Base-by-base conservation (phyloP, 64 coral and sea anemone species). In the Actinia tenebrosa region DNA sequence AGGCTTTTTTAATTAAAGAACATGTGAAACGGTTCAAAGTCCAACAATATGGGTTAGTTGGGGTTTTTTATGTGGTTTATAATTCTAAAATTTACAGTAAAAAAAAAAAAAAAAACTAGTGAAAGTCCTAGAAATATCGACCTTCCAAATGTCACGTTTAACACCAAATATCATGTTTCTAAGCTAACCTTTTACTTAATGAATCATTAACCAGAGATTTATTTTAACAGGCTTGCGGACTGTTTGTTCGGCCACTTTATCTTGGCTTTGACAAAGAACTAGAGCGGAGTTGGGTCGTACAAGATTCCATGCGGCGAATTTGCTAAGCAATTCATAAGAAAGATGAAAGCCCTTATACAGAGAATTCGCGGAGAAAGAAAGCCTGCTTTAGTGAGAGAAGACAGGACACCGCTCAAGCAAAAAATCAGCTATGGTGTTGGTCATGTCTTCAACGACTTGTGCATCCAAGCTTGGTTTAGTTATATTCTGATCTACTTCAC, bases 381-480 rank as follows among this genome's bases (percentile, higher is more conserved):
- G 10, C 62, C 54, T 16, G 84, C 25, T 54, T 79, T 92, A 46
- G 90, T 95, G 3, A 92, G 86, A 46, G 77, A 89, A 17, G 81
- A 91, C 15, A 93, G 84, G 64, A 97, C 94, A 56, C 89, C 94
- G 69, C 17, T 93, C 20, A 97, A 97, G 83, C 94, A 97, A 83
- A 88, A 89, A 60, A 53, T 97, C 7, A 87, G 85, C 68, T 93
- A 97, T 77, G 94, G 94, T 79, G 94, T 97, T 10, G 94, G 94
- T 9, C 94, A 97, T 91, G 88, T 93, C 59, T 97, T 97, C 78
- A 97, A 97, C 72, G 94, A 97, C 54, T 90, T 97, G 10, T 97
- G 94, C 56, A 97, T 97, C 60, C 94, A 97, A 80, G 94, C 94
- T 80, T 97, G 94, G 94, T 97, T 97, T 27, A 97, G 91, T 50